These are phyloP conservation scores for Siderastrea siderea DNA, from an alignment of 92 coral and sea anemone genomes.

Conservation along the genomic window DNA sequence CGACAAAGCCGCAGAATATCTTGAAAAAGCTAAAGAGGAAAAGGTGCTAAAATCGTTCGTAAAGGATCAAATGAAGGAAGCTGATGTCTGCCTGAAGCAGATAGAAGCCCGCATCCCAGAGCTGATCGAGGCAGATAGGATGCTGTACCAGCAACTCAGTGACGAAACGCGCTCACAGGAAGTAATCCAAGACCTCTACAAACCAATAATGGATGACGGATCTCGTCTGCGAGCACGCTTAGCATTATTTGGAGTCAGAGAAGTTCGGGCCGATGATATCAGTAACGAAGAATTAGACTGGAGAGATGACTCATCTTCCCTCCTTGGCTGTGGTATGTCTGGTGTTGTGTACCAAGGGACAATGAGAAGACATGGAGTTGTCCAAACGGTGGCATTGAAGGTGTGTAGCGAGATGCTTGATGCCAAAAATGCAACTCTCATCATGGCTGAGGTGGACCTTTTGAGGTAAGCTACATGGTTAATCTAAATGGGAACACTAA, in stretches of 20 bases:
- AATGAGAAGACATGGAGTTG: not conserved
- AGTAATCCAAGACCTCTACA: conserved; percentile 7
- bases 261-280: conserved; percentile 7
- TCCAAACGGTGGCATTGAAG: conserved; percentile 36
- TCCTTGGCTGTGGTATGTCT: too few species aligned
- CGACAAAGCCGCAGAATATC: conserved; percentile 6
- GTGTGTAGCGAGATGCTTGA: not conserved
- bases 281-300: conserved; percentile 30
- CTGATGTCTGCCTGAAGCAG: not conserved
- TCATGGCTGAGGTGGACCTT: conserved; percentile 18
- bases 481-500: too few species aligned
- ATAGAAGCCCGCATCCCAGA: not conserved
- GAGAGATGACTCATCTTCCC: not conserved
- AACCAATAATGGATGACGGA: conserved; percentile 4
- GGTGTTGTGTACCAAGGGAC: too few species aligned
- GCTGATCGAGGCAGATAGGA: conserved; percentile 29
- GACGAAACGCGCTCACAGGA: conserved; percentile 6
- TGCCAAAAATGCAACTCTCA: not conserved
- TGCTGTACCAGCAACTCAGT: conserved; percentile 2
- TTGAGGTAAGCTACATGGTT: conserved; percentile 6
- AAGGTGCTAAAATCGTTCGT: not conserved
- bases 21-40: not conserved
- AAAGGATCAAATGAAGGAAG: not conserved
- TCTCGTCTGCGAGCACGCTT: not conserved
- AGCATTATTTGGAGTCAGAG: conserved; percentile 12